Conservation (phyloP, 2,113 vertebrate genomes). For the Gallinago media region DNA sequence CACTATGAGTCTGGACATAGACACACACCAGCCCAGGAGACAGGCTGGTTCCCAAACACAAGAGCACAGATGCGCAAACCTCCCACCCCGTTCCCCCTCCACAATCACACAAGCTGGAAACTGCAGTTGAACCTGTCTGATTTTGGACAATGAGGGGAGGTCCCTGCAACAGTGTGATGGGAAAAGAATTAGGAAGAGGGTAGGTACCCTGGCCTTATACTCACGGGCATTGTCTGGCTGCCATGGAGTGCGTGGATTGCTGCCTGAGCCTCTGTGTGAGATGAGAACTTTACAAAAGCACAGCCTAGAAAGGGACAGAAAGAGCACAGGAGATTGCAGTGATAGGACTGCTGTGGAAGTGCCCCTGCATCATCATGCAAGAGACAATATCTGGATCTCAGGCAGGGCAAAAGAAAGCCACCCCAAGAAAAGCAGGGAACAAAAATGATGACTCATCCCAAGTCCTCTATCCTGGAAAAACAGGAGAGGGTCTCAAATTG, state of each 20-base stretch:
- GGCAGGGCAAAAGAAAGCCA: background rate
- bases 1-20: background rate
- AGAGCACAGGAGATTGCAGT: conserved; percentile 42
- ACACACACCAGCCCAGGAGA: background rate
- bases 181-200: background rate
- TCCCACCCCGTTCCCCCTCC: background rate
- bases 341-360: background rate
- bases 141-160: background rate
- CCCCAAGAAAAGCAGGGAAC: conserved; percentile 2
- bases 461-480: background rate
- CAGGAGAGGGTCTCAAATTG: background rate
- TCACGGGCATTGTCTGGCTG: conserved; percentile 99
- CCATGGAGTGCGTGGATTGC: conserved; percentile 97
- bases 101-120: background rate
- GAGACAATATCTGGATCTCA: background rate
- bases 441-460: background rate
- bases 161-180: background rate
- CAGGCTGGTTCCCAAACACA: background rate
- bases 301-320: conserved; percentile 85
- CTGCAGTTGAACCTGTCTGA: background rate
- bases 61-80: background rate
- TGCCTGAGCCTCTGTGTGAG: conserved; percentile 96
- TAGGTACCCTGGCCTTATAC: conserved; percentile 65
- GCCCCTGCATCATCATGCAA: background rate
- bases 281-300: conserved; percentile 98